Conservation (phyloP, 2,888 invertebrate species). For the Melanargia galathea region DNA sequence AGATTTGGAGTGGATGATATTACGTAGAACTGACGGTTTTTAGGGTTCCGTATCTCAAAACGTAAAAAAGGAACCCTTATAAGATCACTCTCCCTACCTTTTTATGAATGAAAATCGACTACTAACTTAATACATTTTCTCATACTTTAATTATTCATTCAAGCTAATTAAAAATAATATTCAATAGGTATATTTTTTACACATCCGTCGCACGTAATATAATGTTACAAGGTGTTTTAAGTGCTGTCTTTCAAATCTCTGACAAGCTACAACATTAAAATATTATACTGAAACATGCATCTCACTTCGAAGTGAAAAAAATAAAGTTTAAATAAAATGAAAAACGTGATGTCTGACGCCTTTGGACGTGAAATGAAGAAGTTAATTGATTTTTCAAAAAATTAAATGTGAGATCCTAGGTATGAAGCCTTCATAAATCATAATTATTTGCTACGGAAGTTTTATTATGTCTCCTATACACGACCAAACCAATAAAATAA, state of each 20-base stretch:
- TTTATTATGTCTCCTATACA: constrained; percentile 6
- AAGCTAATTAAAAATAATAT: constrained; percentile 10
- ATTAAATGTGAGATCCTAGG: constrained; percentile 13
- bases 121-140: background rate
- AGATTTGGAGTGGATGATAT: too few species aligned
- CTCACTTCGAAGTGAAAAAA: constrained; percentile 34
- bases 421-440: constrained; percentile 23
- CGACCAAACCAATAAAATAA: too few species aligned
- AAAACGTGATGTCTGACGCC: constrained; percentile 42
- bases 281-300: constrained; percentile 31
- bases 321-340: constrained; percentile 39
- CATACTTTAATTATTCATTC: constrained; percentile 6
- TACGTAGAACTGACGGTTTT: too few species aligned
- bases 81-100: too few species aligned
- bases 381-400: constrained; percentile 17
- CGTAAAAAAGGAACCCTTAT: too few species aligned
- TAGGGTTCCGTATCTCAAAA: too few species aligned
- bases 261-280: constrained; percentile 22
- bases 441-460: constrained; percentile 31
- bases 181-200: background rate
- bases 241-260: constrained; percentile 27
- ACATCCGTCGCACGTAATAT: background rate
- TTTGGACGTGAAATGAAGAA: constrained; percentile 17
- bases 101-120: background rate
- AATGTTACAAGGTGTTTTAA: constrained; percentile 21